Evolutionary conservation across 2,888 invertebrate genomes (phyloP).

Genomic region (Reticulitermes lucifugus): DNA sequence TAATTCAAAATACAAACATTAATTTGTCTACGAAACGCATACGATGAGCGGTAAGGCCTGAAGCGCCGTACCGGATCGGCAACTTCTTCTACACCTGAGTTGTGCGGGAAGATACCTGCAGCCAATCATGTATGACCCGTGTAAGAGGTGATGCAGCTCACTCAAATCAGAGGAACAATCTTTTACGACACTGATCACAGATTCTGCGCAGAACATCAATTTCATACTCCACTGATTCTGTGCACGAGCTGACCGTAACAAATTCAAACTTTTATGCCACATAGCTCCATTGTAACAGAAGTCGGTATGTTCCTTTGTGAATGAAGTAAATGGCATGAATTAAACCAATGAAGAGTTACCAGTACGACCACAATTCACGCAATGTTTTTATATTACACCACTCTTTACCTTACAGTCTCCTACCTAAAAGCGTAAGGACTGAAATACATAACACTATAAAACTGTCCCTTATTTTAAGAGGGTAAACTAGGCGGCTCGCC

Average conservation of each 20-base stretch:
- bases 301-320: background rate
- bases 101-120: background rate
- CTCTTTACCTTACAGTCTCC: no score
- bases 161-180: background rate
- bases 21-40: no score
- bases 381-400: no score
- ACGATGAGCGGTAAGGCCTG: background rate
- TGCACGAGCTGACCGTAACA: background rate
- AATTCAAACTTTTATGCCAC: background rate
- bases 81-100: background rate
- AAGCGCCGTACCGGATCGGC: background rate
- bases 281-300: background rate
- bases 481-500: no score
- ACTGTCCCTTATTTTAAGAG: no score
- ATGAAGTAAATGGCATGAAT: background rate
- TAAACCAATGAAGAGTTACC: no score
- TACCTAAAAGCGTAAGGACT: no score
- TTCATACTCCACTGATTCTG: background rate
- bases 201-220: background rate
- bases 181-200: background rate
- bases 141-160: background rate
- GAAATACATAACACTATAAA: no score
- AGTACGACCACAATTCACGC: no score
- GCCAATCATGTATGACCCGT: background rate
- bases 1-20: no score